Percentiles rank a stretch among this genome's conserved stretches.
Evolutionary conservation across 2,113 vertebrate genomes (phyloP).

Genomic region (Chloebia gouldiae): DNA sequence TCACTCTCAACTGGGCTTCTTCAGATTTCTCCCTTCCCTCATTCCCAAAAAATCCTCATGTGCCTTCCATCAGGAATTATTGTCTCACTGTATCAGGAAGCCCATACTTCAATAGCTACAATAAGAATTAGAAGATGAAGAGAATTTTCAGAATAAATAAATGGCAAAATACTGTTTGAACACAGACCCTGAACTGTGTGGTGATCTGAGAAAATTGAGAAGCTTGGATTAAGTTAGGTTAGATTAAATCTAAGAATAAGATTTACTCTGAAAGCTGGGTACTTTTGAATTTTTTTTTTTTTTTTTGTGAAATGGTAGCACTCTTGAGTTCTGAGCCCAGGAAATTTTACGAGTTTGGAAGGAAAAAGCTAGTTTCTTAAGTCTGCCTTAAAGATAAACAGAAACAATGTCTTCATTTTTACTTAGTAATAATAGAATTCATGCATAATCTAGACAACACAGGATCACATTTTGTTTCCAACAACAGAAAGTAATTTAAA

Average conservation of each 20-base stretch:
- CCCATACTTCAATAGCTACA: not conserved
- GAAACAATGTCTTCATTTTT: not conserved
- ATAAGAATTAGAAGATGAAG: not conserved
- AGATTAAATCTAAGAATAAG: not conserved
- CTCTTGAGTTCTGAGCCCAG: not conserved
- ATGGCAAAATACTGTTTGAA: not conserved
- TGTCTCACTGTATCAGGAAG: not conserved
- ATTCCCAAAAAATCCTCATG: not conserved
- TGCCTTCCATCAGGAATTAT: not conserved
- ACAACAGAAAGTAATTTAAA: not conserved
- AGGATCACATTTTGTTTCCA: not conserved
- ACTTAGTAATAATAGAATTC: not conserved
- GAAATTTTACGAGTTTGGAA: not conserved
- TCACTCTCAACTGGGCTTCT: not conserved
- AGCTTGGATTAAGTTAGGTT: not conserved
- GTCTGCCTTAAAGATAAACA: not conserved
- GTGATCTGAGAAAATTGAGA: not conserved
- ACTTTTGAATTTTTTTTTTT: not conserved
- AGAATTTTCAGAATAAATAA: not conserved
- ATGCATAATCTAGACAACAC: not conserved
- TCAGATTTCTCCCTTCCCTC: not conserved
- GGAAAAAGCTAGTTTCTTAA: not conserved
- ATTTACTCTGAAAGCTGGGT: not conserved
- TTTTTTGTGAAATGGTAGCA: not conserved
- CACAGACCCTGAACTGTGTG: not conserved